Conservation (phyloP, 2,888 invertebrate species). For the Melipona bicolor region DNA sequence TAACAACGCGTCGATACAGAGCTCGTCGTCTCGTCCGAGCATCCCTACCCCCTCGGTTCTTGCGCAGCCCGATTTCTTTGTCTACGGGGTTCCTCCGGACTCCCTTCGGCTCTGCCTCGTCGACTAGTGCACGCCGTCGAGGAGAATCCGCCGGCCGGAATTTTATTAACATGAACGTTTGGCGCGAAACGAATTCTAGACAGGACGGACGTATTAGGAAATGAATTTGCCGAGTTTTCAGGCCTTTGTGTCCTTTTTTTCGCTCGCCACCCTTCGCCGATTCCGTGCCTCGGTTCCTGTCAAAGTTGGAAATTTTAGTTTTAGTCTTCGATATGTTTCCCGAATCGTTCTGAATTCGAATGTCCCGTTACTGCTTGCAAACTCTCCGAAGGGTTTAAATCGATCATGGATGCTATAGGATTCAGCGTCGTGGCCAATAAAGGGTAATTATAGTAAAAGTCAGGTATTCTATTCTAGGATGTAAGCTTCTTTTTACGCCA, state of each 20-base stretch:
- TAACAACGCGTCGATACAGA: constrained; percentile 7
- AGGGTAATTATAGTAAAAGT: no score
- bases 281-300: constrained; percentile 29
- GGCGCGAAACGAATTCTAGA: constrained; percentile 80
- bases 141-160: constrained; percentile 46
- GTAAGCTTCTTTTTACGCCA: no score
- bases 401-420: neutral
- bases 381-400: no score
- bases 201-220: constrained; percentile 77
- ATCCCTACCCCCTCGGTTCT: constrained; percentile 29
- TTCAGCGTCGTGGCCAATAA: neutral
- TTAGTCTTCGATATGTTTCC: no score
- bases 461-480: no score
- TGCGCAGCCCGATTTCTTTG: constrained; percentile 57
- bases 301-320: constrained; percentile 35
- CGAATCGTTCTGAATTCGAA: no score
- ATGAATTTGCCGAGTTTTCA: constrained; percentile 75
- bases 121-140: constrained; percentile 22
- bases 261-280: neutral
- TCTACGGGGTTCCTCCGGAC: constrained; percentile 13
- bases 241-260: constrained; percentile 62
- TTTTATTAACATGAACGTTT: constrained; percentile 78
- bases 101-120: no score
- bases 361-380: neutral
- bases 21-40: constrained; percentile 28